Base-by-base conservation (phyloP, 1,140 invertebrate species). In the Rhyzopertha dominica region DNA sequence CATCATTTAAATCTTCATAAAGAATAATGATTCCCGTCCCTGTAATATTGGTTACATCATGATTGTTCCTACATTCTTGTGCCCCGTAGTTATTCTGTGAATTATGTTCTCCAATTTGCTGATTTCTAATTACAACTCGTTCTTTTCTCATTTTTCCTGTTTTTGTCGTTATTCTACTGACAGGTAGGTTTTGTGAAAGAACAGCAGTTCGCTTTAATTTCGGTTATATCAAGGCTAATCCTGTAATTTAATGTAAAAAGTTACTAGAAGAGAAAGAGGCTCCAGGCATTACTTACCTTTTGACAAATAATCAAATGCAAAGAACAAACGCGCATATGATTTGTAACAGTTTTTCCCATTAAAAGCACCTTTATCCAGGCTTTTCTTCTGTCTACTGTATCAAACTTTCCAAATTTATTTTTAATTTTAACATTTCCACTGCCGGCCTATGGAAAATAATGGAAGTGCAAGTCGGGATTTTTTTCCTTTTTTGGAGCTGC, bases 311-410 rank as follows among this genome's bases (percentile, higher is more conserved):
- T 34, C 17, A 34, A 34, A 16, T 34, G 31, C 4, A 34, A 12
- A 34, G 10, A 34, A 34, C 31, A 34, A 5, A 34, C 31, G 2
- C 31, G 31, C 31, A 34, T 34, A 14, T 9, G 9, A 12, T 34
- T 13, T 13, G 31, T 34, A 4, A 13, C 14, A 16, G 31, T 3
- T 34, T 34, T 34, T 14, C 31, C 31, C 31, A 34, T 34, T 17
- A 13, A 34, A 3, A 34, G 12, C 4, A 16, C 31, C 3, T 34
- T 4, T 3, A 2, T 12, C 31, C 31, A 34, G 5, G 12, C 4
- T 34, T 34, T 34, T 3, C 31, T 4, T 4, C 14, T 12, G 10
- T 12, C 8, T 34, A 34, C 12, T 16, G 8, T 9, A 18, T 34
- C 31, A 18, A 4, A 18, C 7, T 18, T 12, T 3, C 31, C 31